Evolutionary conservation across 1,140 invertebrate genomes (phyloP), one percentile per base, ranked within the genome.

Genomic region (Pseudoatta argentina): DNA sequence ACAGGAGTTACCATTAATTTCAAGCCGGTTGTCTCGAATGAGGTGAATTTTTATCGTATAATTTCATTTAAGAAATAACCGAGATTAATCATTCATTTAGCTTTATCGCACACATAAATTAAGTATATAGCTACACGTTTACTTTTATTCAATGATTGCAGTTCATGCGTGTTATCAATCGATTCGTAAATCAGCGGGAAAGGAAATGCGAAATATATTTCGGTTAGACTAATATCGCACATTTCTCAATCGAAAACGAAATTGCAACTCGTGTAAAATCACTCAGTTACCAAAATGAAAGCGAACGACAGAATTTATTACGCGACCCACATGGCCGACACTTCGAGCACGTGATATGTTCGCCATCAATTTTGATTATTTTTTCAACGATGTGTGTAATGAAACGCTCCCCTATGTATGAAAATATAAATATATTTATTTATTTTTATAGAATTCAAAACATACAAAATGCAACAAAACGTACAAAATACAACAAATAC

Each of bases 321-420:
- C 67, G 39, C 39, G 7, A 24, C 44, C 59, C 57, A 64, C 14
- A 55, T 24, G 12, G 14, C 12, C 30, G 48, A 55, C 24, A 16
- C 8, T n/a, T 44, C 18, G 18, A 78, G 6, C 59, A 48, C 24
- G 39, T 21, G 24, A 78, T 27, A 51, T 24, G 30, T 39, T 66
- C 27, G 76, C 44, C 12, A 79, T 79, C 48, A 81, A 57, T 81
- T 81, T 44, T n/a, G 21, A 81, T 81, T 81, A 57, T 71, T 81
- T 71, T 44, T 59, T 21, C 34, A 57, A 57, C 63, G 12, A 51
- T 6, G 1, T 5, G 48, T n/a, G n/a, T n/a, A 14, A n/a, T n/a
- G 18, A 21, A 53, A 78, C 6, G 7, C 7, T 34, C 7, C 0
- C n/a, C 71, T 59, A 24, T n/a, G 30, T 21, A 21, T 57, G 55